Evolutionary conservation across 2,888 invertebrate genomes (phyloP).

Genomic region (Andrena marginata): DNA sequence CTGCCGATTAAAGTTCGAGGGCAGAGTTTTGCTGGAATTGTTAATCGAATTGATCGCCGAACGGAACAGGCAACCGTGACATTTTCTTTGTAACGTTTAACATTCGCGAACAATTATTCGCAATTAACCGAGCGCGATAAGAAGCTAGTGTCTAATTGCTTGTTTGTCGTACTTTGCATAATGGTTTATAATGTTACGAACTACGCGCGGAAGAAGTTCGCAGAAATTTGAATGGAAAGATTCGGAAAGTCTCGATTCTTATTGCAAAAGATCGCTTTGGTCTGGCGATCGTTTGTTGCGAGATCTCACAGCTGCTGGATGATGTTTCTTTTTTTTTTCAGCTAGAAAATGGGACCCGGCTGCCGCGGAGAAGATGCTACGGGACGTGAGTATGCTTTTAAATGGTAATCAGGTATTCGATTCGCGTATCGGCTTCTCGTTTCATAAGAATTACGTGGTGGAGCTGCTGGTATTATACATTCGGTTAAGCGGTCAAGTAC

Average conservation of each 20-base stretch:
- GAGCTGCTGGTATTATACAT: background rate
- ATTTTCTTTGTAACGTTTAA: background rate
- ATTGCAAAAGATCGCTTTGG: no score
- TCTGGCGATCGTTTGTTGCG: background rate
- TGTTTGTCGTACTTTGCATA: background rate
- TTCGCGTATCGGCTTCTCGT: background rate
- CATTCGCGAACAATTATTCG: background rate
- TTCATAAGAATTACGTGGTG: slow-evolving; percentile 8
- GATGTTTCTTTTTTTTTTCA: slow-evolving; percentile 83
- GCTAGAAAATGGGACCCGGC: slow-evolving; percentile 94
- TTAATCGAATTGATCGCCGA: background rate
- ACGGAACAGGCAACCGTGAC: background rate
- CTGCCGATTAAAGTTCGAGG: background rate
- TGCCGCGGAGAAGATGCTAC: slow-evolving; percentile 96
- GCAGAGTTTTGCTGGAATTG: background rate
- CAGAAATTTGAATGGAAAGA: background rate
- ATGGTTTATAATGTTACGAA: background rate
- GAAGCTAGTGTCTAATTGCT: background rate
- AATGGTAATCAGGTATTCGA: background rate
- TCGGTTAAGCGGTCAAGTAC: slow-evolving; percentile 1
- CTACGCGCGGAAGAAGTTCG: background rate
- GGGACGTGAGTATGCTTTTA: slow-evolving; percentile 89
- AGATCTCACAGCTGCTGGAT: background rate
- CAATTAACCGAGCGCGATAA: no score
- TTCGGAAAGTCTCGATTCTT: background rate